Conservation (phyloP, 2,888 invertebrate species). For the Microchrysa polita region DNA sequence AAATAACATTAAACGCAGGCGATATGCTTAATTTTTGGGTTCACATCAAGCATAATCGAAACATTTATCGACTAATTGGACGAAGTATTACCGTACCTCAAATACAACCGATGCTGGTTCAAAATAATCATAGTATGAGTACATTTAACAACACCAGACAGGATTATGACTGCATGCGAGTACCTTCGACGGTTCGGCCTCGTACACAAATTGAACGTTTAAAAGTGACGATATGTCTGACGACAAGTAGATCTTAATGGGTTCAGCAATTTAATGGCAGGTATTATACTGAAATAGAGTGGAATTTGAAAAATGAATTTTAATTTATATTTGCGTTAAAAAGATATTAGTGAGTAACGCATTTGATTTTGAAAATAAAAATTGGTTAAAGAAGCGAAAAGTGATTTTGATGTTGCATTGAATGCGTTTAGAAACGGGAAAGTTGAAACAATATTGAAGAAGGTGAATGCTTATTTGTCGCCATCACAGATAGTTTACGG, state of each 20-base stretch:
- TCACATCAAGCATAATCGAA: slow-evolving; percentile 5
- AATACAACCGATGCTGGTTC: background rate
- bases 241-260: slow-evolving; percentile 14
- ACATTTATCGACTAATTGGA: slow-evolving; percentile 16
- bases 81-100: slow-evolving; percentile 29
- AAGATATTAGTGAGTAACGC: too few species aligned
- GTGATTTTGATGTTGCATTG: too few species aligned
- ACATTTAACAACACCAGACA: background rate
- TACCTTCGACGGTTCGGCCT: background rate
- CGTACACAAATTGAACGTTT: background rate
- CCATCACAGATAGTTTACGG: too few species aligned
- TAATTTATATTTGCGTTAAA: too few species aligned
- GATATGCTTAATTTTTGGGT: slow-evolving; percentile 29
- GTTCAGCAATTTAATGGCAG: too few species aligned
- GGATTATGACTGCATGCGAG: slow-evolving; percentile 7
- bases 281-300: too few species aligned
- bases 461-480: too few species aligned
- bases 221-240: slow-evolving; percentile 22
- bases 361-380: too few species aligned
- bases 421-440: too few species aligned
- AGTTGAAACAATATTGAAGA: too few species aligned
- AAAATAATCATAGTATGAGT: background rate
- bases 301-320: too few species aligned
- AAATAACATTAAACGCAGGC: background rate
- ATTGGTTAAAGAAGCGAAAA: too few species aligned